Percentiles rank a stretch among this genome's conserved stretches.
Conservation (phyloP, 1,140 invertebrate species). For the Cryptotermes secundus region DNA sequence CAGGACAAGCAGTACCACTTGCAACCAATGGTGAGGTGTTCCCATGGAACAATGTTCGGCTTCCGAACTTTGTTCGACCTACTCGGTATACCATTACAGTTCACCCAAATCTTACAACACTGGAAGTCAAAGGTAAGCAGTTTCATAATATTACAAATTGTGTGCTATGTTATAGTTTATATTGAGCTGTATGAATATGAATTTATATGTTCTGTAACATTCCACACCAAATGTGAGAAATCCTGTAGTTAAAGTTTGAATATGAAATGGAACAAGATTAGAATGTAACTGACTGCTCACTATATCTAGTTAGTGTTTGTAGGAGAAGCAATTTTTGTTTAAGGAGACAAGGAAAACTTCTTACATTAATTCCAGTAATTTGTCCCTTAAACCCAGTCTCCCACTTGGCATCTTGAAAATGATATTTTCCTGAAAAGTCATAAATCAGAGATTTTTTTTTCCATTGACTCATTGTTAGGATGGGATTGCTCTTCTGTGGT, state of each 20-base stretch:
- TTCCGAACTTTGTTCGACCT: conserved; percentile 79
- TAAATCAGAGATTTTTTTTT: no score
- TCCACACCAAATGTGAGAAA: no score
- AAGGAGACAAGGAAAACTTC: no score
- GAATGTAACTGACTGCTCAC: background rate
- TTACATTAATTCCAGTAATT: no score
- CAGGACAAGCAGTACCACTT: conserved; percentile 54
- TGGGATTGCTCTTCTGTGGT: no score
- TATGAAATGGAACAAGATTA: background rate
- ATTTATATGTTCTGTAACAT: background rate
- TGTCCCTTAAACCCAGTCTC: no score
- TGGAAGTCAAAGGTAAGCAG: conserved; percentile 76
- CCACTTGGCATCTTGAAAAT: no score
- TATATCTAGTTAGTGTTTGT: no score
- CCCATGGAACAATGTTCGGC: conserved; percentile 84
- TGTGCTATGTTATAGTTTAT: background rate
- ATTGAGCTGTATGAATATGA: background rate
- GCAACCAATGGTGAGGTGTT: conserved; percentile 74
- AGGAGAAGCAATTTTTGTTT: no score
- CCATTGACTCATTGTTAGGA: no score
- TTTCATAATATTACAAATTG: background rate
- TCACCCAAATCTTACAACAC: conserved; percentile 90
- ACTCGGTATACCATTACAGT: conserved; percentile 85
- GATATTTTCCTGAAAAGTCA: no score
- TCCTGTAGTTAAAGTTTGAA: background rate